Evolutionary conservation across 2,888 invertebrate genomes (phyloP), one percentile per base, ranked within the genome.

Genomic region (Girardia tigrina): DNA sequence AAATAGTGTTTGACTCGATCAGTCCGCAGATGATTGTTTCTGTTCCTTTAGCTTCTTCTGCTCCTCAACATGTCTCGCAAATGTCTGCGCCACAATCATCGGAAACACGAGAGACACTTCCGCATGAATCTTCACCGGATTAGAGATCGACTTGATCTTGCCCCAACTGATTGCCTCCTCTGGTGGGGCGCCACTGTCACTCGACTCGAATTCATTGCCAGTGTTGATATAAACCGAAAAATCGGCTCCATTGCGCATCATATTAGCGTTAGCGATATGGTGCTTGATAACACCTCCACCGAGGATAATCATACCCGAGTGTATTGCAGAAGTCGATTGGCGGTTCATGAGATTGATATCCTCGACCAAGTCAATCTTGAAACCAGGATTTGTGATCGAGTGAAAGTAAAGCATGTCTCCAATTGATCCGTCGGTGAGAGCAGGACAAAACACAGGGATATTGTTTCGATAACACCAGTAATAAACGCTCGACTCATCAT

Each of bases 161-260:
- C 98, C 98, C 98, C 98, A 98, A 1, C 95, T 95, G 0, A 95
- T 88, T 0, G 98, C 98, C 85, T 98, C 98, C 86, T 98, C 98
- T 0, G 98, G 98, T 76, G 91, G 87, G 0, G 98, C 98, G 0
- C 98, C 98, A 29, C 94, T 90, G 84, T 98, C 98, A 82, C 94
- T 94, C 0, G 86, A 98, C 86, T 98, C 98, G 86, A 90, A 98
- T 85, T 98, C 98, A 29, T 90, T 89, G 0, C 90, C 90, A 0
- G 98, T 97, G 84, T 99, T 98, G 16, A 99, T 86, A 84, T 90
- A 98, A 0, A 99, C 77, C 16, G 23, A 42, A 28, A 77, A 77
- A 36, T 76, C 76, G 4, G 71, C 29, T 8, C 77, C 75, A 29
- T 77, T 77, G 8, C 76, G 8, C 98, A 98, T 98, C 76, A 98